Conservation (phyloP, 2,113 vertebrate species). For the Mesoclemmys tuberculata region DNA sequence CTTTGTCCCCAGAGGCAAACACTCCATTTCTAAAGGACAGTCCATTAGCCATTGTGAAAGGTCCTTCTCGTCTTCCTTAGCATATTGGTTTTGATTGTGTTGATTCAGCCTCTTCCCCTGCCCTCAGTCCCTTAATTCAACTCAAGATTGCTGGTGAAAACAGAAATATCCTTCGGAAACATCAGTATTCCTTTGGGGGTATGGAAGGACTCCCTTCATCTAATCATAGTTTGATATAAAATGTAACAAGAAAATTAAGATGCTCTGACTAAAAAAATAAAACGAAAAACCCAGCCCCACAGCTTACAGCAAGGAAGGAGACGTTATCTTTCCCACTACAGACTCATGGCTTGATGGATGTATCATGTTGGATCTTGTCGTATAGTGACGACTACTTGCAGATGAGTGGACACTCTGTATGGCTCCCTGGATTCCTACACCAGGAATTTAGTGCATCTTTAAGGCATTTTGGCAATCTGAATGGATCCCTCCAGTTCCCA, state of each 20-base stretch:
- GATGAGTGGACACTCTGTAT: fast-evolving
- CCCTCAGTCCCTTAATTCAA: background rate
- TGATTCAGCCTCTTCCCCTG: background rate
- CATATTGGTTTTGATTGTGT: background rate
- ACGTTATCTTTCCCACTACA: background rate
- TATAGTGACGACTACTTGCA: background rate
- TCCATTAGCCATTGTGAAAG: slow-evolving; percentile 24
- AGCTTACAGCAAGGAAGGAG: background rate
- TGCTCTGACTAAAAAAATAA: background rate
- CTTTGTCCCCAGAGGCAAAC: slow-evolving; percentile 14
- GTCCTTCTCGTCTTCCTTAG: background rate
- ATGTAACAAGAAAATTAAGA: background rate
- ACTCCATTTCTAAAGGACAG: slow-evolving; percentile 1
- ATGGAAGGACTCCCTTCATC: background rate
- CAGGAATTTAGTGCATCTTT: fast-evolving
- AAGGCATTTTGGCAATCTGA: background rate
- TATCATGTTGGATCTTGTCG: fast-evolving
- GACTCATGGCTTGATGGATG: fast-evolving
- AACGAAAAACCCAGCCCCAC: background rate
- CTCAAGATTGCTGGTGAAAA: background rate
- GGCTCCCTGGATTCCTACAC: background rate
- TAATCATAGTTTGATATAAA: background rate
- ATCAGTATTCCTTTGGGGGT: background rate
- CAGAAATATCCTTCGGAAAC: background rate
- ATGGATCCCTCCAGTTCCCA: background rate